Evolutionary conservation across 2,113 vertebrate species (phyloP), one percentile per base, ranked within the genome.

Genomic region (Rhinolophus ferrumequinum): DNA sequence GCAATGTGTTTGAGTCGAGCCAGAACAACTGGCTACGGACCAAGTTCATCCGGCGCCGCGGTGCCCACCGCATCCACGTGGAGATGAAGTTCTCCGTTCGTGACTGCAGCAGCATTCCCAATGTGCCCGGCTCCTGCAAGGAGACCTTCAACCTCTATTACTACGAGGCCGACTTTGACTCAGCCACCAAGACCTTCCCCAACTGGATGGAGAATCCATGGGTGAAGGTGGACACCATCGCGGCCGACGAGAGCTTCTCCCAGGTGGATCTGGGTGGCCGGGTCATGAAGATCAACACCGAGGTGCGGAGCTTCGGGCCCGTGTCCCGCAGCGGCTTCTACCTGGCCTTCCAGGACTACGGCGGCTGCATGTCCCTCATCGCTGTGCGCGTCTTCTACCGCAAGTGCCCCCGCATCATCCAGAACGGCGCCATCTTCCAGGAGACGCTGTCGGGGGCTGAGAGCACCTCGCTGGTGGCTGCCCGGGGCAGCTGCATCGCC

Each of bases 21-120:
- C 99, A 99, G 97, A 99, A 99, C 98, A 99, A 99, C 98, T 99
- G 99, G 99, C 98, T 99, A 2, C 98, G 99, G 88, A 99, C 99
- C 97, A 99, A 99, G 95, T 99, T 99, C 97, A 99, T 99, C 98
- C 98, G 98, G 2, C 98, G 99, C 35, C 97, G 98, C 0, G 99
- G 99, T 0, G 99, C 99, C 0, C 99, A 99, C 92, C 99, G 99
- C 70, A 99, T 99, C 98, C 99, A 99, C 0, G 99, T 99, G 96
- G 99, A 99, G 98, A 99, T 99, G 99, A 99, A 99, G 96, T 99
- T 99, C 88, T 99, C 99, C 0, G 99, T 99, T 58, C 98, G 99
- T 0, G 99, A 99, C 98, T 99, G 99, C 94, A 99, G 99, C 97
- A 99, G 99, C 97, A 99, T 99, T 96, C 99, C 99, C 35, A 99